Evolutionary conservation across 2,888 invertebrate species (phyloP).

Genomic region (Watsonalla binaria): DNA sequence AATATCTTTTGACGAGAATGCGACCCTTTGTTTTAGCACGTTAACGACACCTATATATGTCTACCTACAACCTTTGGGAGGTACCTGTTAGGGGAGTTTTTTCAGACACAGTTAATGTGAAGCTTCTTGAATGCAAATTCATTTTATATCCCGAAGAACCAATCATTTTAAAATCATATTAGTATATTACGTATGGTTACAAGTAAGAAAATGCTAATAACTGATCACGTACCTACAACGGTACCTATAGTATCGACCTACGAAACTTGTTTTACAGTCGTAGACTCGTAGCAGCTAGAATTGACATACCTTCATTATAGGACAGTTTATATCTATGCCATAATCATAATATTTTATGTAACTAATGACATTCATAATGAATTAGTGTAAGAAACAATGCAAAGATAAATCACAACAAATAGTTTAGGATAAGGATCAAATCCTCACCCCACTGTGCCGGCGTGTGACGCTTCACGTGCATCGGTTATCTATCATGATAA

Average conservation of each 20-base stretch:
- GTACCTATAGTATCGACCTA: neutral
- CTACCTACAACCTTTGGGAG: too few species aligned
- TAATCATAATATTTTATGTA: neutral
- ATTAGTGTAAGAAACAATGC: constrained; percentile 49
- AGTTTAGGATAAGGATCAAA: constrained; percentile 59
- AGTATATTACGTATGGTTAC: too few species aligned
- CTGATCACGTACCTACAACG: too few species aligned
- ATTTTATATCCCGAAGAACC: too few species aligned
- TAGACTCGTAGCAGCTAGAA: constrained; percentile 2
- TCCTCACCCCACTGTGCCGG: constrained; percentile 57
- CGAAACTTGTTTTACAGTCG: constrained; percentile 1
- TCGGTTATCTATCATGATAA: constrained; percentile 78
- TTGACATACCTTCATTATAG: neutral
- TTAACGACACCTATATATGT: too few species aligned
- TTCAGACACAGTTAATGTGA: too few species aligned
- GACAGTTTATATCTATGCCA: neutral
- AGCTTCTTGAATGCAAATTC: too few species aligned
- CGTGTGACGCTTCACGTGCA: constrained; percentile 64
- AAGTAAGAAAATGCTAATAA: too few species aligned
- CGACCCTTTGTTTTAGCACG: neutral
- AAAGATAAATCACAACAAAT: constrained; percentile 62
- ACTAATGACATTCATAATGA: constrained; percentile 1
- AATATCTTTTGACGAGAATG: constrained; percentile 11
- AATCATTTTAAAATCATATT: too few species aligned
- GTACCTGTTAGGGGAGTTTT: too few species aligned